Base-by-base conservation (phyloP, 1,140 invertebrate genomes). In the Lineus longissimus region DNA sequence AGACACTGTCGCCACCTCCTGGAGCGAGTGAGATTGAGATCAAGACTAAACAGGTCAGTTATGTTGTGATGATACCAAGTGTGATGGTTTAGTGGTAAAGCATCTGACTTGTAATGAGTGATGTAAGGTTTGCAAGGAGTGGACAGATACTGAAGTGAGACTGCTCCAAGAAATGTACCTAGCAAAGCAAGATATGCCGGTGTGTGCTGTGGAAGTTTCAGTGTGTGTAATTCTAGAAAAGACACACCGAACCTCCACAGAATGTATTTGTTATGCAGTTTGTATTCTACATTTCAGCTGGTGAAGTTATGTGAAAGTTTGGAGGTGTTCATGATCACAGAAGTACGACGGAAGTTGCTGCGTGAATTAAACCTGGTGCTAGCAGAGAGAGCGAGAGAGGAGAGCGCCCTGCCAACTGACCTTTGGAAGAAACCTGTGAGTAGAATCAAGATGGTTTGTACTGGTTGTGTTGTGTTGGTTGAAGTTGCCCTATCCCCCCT, bases 351-450 rank as follows among this genome's bases (percentile, higher is more conserved):
- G 55, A 74, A 75, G 54, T 56, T 80, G 15, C 59, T 70, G 25
- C 73, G 71, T 59, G 81, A 82, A 55, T 56, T 78, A 13, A 78
- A 75, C 29, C 60, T 81, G 22, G 76, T 73, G 9, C 59, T 79
- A 22, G 68, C 78, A 11, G 81, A 82, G 63, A 67, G 81, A 57
- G 69, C 68, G 1, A 55, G 81, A 29, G 81, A 81, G 45, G 81
- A 82, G 54, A 73, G 67, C 29, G 73, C 69, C 13, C 62, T 80
- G 33, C 72, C 81, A 1, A 81, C 78, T 25, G 81, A 82, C 66
- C 67, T 82, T 2, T 82, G 81, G 81, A 81, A 81, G 65, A 73
- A 72, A 68, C 70, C 77, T 17, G 79, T 82, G 66, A 71, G 76
- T 68, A 36, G 22, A 40, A 45, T 22, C 11, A 11, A 25, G 27